These are phyloP conservation scores for Nephila pilipes DNA, from an alignment of 1,140 invertebrate genomes.

Conservation along the genomic window DNA sequence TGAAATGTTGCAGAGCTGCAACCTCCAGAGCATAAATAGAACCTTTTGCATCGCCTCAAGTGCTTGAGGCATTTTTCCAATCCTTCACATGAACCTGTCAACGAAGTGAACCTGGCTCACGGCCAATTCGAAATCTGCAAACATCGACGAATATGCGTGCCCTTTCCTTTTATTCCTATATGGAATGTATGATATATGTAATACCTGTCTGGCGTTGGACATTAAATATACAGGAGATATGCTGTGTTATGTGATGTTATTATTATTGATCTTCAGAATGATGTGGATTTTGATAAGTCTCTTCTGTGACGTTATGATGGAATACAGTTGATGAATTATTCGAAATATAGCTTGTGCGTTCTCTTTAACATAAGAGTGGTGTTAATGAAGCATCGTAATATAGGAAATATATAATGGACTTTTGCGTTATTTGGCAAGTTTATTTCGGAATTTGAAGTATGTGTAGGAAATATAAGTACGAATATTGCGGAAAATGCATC, in stretches of 20 bases:
- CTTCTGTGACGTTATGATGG: background rate
- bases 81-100: constrained; percentile 34
- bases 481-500: too few species aligned
- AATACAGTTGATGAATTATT: too few species aligned
- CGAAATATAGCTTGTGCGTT: too few species aligned
- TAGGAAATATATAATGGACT: too few species aligned
- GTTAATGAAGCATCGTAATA: too few species aligned
- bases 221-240: constrained; percentile 9
- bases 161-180: background rate
- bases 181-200: constrained; percentile 17
- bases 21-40: constrained; percentile 50
- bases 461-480: too few species aligned
- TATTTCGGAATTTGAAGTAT: too few species aligned
- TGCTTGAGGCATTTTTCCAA: constrained; percentile 55
- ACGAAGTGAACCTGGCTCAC: background rate
- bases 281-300: background rate
- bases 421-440: too few species aligned
- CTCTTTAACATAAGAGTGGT: too few species aligned
- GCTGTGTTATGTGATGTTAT: background rate
- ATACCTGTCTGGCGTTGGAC: background rate
- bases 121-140: constrained; percentile 37
- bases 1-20: background rate
- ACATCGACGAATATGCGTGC: background rate
- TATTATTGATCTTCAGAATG: background rate
- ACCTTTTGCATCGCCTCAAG: constrained; percentile 61